Conservation (phyloP, 2,113 vertebrate genomes). For the Onychostoma macrolepis region DNA sequence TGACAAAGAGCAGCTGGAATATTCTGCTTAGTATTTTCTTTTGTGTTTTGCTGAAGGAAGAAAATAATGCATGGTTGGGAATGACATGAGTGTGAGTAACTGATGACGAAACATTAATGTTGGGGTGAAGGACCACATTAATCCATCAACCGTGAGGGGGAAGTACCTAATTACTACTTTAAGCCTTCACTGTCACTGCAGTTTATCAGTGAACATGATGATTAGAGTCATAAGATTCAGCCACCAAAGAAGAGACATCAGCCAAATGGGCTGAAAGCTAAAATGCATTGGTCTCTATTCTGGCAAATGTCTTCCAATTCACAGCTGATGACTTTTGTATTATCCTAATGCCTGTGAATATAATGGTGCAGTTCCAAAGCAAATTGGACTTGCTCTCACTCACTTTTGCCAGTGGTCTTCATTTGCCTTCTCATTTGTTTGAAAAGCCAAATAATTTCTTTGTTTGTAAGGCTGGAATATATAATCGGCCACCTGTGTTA, state of each 20-base stretch:
- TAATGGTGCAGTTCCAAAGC: background rate
- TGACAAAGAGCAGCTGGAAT: background rate
- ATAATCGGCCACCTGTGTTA: background rate
- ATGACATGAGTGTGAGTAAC: background rate
- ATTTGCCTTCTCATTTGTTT: constrained; percentile 34
- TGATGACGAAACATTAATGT: background rate
- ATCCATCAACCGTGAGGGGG: background rate
- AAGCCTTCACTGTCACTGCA: background rate
- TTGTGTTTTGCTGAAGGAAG: background rate
- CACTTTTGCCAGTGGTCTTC: background rate
- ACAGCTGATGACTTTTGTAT: constrained; percentile 18
- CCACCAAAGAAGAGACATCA: background rate
- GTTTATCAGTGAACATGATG: background rate
- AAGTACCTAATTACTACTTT: background rate
- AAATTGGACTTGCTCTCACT: background rate
- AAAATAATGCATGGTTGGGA: background rate
- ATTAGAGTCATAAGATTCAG: background rate
- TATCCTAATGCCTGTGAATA: background rate
- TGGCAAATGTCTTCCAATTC: constrained; percentile 14
- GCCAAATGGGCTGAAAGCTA: background rate
- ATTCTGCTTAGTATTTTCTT: background rate
- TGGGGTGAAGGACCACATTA: background rate
- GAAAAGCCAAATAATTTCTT: background rate
- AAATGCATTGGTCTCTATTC: background rate
- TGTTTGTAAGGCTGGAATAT: background rate